phyloP scores from a whole-genome alignment of 2,113 vertebrate genomes.

The Passer montanus region DNA sequence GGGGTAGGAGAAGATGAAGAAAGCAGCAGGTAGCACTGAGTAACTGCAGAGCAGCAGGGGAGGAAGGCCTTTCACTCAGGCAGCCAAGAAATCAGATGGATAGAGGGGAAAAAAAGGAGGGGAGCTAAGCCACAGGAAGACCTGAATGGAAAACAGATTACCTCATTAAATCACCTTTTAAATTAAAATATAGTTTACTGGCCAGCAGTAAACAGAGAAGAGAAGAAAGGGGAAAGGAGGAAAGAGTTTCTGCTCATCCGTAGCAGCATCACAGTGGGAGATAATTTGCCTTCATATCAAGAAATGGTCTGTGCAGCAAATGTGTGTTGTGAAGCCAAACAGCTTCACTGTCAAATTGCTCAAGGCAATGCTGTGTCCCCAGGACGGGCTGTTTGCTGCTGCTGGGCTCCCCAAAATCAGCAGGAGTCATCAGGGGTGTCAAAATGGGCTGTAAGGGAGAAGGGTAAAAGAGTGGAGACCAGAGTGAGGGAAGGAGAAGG shows the following conservation, averaged over 20 bases:
- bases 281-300: neutral
- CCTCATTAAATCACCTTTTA: constrained; percentile 40
- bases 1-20: constrained; percentile 11
- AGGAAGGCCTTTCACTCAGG: constrained; percentile 14
- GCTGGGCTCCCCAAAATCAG: neutral
- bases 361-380: neutral
- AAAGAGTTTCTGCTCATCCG: neutral
- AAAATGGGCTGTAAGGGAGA: neutral
- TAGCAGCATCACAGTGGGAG: neutral
- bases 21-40: constrained; percentile 39
- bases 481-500: neutral
- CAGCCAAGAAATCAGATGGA: constrained; percentile 2
- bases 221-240: neutral
- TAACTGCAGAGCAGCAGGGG: neutral
- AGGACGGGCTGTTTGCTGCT: neutral
- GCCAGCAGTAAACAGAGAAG: neutral
- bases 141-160: constrained; percentile 49
- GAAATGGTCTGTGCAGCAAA: neutral
- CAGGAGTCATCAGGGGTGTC: neutral
- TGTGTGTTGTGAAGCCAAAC: neutral
- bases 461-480: neutral
- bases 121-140: neutral
- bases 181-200: neutral
- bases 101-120: neutral
- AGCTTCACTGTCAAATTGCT: neutral